Evolutionary conservation across 2,113 vertebrate genomes (phyloP).

Genomic region (Prietella phreatophila): DNA sequence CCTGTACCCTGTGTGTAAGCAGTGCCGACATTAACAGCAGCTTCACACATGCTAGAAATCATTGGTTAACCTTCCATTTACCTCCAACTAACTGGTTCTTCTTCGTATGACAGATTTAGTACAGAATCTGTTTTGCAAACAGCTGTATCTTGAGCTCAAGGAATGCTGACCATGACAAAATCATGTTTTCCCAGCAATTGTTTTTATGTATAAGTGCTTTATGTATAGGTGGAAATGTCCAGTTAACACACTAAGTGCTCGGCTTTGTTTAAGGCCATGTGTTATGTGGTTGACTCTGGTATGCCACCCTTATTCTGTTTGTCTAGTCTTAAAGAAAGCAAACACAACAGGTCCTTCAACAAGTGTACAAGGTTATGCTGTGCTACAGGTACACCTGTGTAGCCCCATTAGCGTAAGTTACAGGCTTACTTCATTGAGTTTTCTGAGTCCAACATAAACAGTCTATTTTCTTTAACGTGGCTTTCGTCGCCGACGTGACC

Average conservation of each 20-base stretch:
- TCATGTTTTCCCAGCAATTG: constrained; percentile 7
- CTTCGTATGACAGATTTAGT: not conserved
- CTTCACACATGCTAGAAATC: not conserved
- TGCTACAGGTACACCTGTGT: not conserved
- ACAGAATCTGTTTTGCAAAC: not conserved
- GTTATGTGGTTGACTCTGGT: not conserved
- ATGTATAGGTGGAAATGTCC: constrained; percentile 10
- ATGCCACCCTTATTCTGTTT: constrained; percentile 21
- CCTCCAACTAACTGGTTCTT: not conserved
- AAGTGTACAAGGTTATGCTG: not conserved
- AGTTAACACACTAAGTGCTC: not conserved
- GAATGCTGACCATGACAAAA: not conserved
- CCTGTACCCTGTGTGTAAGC: not conserved
- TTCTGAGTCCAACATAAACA: no score
- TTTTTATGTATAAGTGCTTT: constrained; percentile 12
- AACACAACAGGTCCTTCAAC: constrained; percentile 12
- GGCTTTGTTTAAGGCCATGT: constrained; percentile 28
- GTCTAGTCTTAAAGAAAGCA: constrained; percentile 19
- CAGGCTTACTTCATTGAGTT: not conserved
- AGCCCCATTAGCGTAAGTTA: not conserved
- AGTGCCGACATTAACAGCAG: not conserved
- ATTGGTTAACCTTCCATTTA: constrained; percentile 10
- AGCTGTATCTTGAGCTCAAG: not conserved
- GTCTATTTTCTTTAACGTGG: not conserved
- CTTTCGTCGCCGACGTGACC: not conserved